Conservation (phyloP, 2,888 invertebrate genomes). For the Pterobdella sp. region DNA sequence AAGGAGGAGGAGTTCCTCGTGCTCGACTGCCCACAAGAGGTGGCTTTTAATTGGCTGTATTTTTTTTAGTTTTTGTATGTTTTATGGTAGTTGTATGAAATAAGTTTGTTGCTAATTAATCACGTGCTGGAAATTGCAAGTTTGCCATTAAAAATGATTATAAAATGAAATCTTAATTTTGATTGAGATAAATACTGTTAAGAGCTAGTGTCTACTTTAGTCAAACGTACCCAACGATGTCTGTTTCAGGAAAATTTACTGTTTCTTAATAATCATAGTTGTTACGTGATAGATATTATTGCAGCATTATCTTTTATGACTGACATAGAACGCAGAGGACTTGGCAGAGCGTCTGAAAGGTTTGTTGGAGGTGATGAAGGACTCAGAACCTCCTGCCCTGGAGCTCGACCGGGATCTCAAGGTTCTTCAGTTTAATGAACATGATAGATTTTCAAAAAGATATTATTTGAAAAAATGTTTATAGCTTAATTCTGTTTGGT, state of each 20-base stretch:
- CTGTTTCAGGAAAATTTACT: no score
- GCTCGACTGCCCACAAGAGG: neutral
- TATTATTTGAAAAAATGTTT: no score
- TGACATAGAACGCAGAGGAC: slow-evolving; percentile 41
- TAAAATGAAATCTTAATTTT: no score
- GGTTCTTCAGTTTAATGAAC: slow-evolving; percentile 33
- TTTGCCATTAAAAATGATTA: no score
- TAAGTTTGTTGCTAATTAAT: slow-evolving; percentile 74
- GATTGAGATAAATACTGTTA: no score
- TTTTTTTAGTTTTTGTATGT: slow-evolving; percentile 63
- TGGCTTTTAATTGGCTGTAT: slow-evolving; percentile 41
- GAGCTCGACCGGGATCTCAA: slow-evolving; percentile 76
- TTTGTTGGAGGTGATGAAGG: slow-evolving; percentile 67
- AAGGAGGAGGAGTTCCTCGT: slow-evolving; percentile 39
- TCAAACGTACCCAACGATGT: no score
- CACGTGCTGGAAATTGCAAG: slow-evolving; percentile 63
- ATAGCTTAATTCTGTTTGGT: no score
- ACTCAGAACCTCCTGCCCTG: slow-evolving; percentile 71
- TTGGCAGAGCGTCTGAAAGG: slow-evolving; percentile 54
- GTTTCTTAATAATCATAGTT: no score
- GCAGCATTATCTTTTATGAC: neutral
- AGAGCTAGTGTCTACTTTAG: no score
- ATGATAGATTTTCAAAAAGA: neutral
- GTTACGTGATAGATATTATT: no score
- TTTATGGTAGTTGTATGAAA: slow-evolving; percentile 69